Percentiles rank a stretch among this genome's conserved stretches.
Evolutionary conservation across 2,888 invertebrate species (phyloP).

Genomic region (Zeuzera pyrina): DNA sequence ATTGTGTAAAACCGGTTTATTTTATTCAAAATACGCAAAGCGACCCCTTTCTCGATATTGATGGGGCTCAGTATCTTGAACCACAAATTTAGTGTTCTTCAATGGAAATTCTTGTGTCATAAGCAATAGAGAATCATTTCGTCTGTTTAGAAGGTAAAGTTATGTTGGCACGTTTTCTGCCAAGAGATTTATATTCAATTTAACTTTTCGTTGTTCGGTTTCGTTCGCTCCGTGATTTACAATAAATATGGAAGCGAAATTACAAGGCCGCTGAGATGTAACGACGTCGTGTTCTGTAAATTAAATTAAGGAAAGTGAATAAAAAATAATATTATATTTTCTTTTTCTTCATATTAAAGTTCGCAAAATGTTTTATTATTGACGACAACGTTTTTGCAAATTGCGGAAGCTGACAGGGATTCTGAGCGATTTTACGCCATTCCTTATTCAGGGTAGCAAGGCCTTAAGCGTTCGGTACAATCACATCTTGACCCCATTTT

Average conservation of each 20-base stretch:
- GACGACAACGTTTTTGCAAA: no score
- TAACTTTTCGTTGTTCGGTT: constrained; percentile 34
- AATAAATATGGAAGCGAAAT: constrained; percentile 22
- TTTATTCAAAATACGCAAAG: constrained; percentile 36
- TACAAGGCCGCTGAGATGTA: background rate
- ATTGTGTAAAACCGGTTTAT: constrained; percentile 30
- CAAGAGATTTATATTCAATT: constrained; percentile 41
- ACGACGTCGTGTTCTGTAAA: no score
- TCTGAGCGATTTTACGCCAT: no score
- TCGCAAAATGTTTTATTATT: no score
- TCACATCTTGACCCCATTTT: no score
- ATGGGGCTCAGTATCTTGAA: constrained; percentile 20
- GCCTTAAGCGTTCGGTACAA: no score
- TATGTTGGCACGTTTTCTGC: constrained; percentile 14
- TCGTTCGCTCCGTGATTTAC: constrained; percentile 21
- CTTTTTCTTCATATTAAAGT: no score
- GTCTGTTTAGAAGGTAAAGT: background rate
- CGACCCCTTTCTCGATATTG: constrained; percentile 29
- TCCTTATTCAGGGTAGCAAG: no score
- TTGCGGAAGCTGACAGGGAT: no score
- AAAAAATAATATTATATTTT: no score
- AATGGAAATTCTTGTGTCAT: background rate
- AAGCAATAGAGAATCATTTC: constrained; percentile 5
- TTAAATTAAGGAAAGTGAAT: no score
- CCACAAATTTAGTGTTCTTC: constrained; percentile 4